Conservation (phyloP, 30 jellyfish, hydroid and myxozoan genomes). For the Rhopilema esculentum region DNA sequence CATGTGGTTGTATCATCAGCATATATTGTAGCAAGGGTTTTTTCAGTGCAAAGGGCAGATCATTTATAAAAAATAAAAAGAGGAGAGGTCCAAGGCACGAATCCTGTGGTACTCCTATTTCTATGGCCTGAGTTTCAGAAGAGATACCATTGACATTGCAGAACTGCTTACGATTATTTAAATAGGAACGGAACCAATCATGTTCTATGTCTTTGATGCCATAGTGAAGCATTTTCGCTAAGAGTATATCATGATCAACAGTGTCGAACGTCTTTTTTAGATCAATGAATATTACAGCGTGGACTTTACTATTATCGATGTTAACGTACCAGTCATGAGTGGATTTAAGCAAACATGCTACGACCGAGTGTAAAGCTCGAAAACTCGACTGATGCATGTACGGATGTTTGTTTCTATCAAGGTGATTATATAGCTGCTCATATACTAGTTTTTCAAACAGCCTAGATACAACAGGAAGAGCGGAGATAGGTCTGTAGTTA, state of each 20-base stretch:
- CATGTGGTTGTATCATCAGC: constrained; percentile 13
- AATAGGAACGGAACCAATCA: constrained; percentile 9
- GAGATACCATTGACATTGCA: constrained; percentile 35
- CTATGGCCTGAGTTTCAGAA: constrained; percentile 12
- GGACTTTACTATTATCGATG: constrained; percentile 22
- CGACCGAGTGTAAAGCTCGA: constrained; percentile 15
- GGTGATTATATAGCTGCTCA: constrained; percentile 22
- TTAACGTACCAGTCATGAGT: constrained; percentile 44
- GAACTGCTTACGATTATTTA: constrained; percentile 23
- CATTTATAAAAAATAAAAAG: constrained; percentile 14
- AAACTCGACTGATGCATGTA: constrained; percentile 12
- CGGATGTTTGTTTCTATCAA: constrained; percentile 15
- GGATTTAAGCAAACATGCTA: constrained; percentile 11
- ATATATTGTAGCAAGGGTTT: constrained; percentile 7
- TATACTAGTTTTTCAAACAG: constrained; percentile 32
- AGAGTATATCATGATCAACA: background rate
- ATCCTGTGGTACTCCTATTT: constrained; percentile 30
- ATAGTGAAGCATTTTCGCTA: constrained; percentile 1
- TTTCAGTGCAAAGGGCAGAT: constrained; percentile 27
- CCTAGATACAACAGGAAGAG: constrained; percentile 42
- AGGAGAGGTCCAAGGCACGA: constrained; percentile 17
- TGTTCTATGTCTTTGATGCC: constrained; percentile 13
- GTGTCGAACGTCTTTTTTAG: background rate
- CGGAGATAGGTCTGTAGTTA: constrained; percentile 30
- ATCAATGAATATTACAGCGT: background rate